Evolutionary conservation across 2,797 vertebrate genomes (phyloP).

Genomic region (Linurgus olivaceus): DNA sequence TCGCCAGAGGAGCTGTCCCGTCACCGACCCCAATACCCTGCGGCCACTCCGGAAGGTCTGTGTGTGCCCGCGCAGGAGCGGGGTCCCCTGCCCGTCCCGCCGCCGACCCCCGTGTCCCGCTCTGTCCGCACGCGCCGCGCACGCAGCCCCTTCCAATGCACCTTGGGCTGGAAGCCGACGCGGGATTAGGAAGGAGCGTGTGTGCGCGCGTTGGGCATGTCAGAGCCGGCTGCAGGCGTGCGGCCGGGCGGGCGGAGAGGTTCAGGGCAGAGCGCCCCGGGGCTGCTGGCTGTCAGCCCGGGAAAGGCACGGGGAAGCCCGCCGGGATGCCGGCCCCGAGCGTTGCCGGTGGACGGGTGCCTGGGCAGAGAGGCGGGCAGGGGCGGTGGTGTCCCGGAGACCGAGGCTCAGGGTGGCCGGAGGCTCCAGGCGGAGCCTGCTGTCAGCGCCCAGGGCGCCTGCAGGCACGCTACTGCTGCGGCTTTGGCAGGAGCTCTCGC

Average conservation of each 20-base stretch:
- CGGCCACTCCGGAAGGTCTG: constrained; percentile 47
- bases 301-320: background rate
- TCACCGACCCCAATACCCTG: background rate
- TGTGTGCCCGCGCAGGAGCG: constrained; percentile 27
- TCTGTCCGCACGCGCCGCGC: background rate
- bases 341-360: background rate
- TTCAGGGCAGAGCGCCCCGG: background rate
- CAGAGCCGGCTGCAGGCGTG: background rate
- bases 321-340: background rate
- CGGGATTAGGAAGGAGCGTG: background rate
- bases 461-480: background rate
- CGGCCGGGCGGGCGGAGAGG: background rate
- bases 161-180: background rate
- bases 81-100: background rate
- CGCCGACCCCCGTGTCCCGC: background rate
- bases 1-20: background rate
- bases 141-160: background rate
- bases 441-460: background rate
- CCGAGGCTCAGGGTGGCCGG: background rate
- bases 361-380: background rate
- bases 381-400: background rate
- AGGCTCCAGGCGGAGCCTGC: background rate
- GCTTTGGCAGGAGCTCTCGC: background rate
- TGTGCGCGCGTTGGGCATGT: background rate
- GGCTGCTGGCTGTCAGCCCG: background rate